A percentile compares a stretch with the other conserved stretches of the same genome.
These are phyloP conservation scores for Dipodomys merriami DNA, from an alignment of 2,113 vertebrate genomes.

Conservation along the genomic window DNA sequence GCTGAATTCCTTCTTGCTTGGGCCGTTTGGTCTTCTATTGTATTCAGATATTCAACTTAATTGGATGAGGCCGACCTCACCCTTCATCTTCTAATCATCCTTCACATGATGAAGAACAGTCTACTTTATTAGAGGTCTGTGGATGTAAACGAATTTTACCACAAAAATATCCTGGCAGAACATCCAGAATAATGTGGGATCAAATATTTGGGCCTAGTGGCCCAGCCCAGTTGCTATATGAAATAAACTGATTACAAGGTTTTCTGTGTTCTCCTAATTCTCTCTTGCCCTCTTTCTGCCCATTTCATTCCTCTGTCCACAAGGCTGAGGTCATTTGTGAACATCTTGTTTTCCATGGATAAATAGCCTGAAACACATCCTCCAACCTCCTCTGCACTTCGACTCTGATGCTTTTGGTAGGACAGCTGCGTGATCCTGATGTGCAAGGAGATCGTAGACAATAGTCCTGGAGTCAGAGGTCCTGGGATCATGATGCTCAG, in stretches of 20 bases:
- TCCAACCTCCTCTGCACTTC: neutral
- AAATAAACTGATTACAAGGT: neutral
- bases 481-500: neutral
- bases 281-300: neutral
- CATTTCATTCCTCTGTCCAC: neutral
- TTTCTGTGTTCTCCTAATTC: neutral
- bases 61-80: neutral
- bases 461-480: neutral
- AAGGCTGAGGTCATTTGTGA: conserved; percentile 1
- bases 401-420: too few species aligned
- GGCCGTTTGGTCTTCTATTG: neutral
- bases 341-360: neutral
- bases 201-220: neutral
- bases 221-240: neutral
- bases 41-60: neutral
- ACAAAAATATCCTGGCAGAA: neutral
- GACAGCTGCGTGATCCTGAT: neutral
- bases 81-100: too few species aligned
- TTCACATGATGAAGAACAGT: neutral
- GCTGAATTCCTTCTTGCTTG: neutral
- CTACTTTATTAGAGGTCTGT: neutral
- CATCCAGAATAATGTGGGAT: neutral
- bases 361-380: neutral
- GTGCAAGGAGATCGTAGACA: neutral
- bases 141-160: neutral